Base-by-base conservation (phyloP, 1,140 invertebrate species). In the Sminthurinus signatus region DNA sequence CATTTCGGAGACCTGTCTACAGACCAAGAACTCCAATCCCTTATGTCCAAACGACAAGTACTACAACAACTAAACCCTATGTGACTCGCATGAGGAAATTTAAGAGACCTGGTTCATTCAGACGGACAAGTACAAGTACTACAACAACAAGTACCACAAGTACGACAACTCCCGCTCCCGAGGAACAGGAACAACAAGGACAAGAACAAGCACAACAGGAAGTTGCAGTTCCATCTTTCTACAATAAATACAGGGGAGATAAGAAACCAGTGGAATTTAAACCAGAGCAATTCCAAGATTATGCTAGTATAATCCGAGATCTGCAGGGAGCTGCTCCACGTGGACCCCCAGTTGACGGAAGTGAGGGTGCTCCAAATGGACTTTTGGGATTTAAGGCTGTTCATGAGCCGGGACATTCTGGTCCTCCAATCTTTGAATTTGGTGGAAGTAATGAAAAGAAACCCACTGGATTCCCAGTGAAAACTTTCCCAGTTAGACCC, bases 211-310 rank as follows among this genome's bases (percentile, higher is more conserved):
- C 12, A 5, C 46, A 43, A 52, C 28, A 10, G 4, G 2, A 12
- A 15, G n/a, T n/a, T n/a, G n/a, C n/a, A n/a, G n/a, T n/a, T n/a
- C n/a, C n/a, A n/a, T n/a, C n/a, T n/a, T n/a, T n/a, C n/a, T n/a
- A n/a, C n/a, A n/a, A n/a, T n/a, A n/a, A n/a, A n/a, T n/a, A n/a
- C n/a, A n/a, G n/a, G n/a, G n/a, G n/a, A n/a, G 44, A 17, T 15
- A 56, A 25, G 3, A 39, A 27, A 23, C 12, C 28, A 21, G 51
- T 10, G 5, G 19, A 25, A 43, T 57, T 56, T 19, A 36, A 56
- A 42, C 32, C 52, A 12, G 27, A 42, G 31, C 62, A 39, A 48
- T 57, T 57, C 44, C 44, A 61, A 19, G 59, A 61, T 52, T 61
- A 61, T 25, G 31, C 48, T 15, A 32, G 59, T 25, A 32, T 61